Conservation (phyloP, 1,140 invertebrate species). For the Drosophila erecta region DNA sequence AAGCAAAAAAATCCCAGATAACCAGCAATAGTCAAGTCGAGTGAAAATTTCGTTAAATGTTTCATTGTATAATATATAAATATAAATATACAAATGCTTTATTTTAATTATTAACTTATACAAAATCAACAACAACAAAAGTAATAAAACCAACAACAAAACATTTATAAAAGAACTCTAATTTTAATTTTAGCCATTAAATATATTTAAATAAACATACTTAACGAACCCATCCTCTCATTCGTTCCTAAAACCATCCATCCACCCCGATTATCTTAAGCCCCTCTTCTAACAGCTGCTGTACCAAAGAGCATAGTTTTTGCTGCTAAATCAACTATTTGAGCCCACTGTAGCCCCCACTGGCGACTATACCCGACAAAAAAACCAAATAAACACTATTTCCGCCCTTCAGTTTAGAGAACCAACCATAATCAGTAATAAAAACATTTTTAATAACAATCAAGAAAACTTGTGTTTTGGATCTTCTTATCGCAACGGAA, state of each 20-base stretch:
- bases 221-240: conserved; percentile 46
- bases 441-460: conserved; percentile 41
- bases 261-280: conserved; percentile 59
- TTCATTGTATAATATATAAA: conserved; percentile 81
- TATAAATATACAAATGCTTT: conserved; percentile 67
- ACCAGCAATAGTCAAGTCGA: conserved; percentile 45
- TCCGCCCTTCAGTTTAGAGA: conserved; percentile 25
- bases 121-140: conserved; percentile 64
- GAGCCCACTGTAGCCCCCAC: conserved; percentile 47
- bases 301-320: conserved; percentile 58
- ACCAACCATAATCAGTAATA: conserved; percentile 37
- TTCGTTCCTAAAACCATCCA: conserved; percentile 27
- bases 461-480: conserved; percentile 43
- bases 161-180: conserved; percentile 70
- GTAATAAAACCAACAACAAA: conserved; percentile 61
- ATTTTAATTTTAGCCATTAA: conserved; percentile 75
- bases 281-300: conserved; percentile 75
- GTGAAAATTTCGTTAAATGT: conserved; percentile 83
- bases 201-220: conserved; percentile 52
- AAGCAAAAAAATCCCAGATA: conserved; percentile 59
- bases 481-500: conserved; percentile 39
- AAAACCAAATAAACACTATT: conserved; percentile 10
- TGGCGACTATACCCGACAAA: conserved; percentile 41
- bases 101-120: conserved; percentile 72
- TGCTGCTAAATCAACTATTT: conserved; percentile 39